Evolutionary conservation across 2,113 vertebrate species (phyloP), one percentile per base, ranked within the genome.

Genomic region (Tachysurus fulvidraco): DNA sequence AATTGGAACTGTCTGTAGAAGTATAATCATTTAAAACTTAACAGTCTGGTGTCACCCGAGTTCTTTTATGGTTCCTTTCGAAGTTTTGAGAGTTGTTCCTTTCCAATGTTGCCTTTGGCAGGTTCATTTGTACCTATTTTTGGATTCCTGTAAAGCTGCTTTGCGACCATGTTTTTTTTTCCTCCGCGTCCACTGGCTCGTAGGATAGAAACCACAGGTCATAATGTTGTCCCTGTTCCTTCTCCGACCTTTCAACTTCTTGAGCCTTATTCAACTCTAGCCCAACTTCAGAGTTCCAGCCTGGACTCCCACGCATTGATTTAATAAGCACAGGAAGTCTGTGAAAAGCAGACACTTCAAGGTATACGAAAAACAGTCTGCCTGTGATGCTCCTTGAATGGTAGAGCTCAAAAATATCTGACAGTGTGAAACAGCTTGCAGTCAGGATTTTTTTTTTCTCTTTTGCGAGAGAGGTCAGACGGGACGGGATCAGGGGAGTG

Each of bases 361-460:
- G 73, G 65, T 41, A 84, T 67, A 57, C 52, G 65, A 64, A 84
- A 84, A 73, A 64, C 62, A 81, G 21, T n/a, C n/a, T 62, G 28
- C 80, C 83, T 87, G 67, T 64, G 30, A 84, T 84, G 78, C 44
- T 82, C 83, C 67, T 77, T 44, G 67, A 84, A 89, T 59, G 25
- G 21, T 36, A 36, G 46, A 81, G 54, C 83, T 77, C 67, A 36
- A 69, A 54, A 76, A 81, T 60, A 76, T 86, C 74, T 83, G 55
- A 86, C 55, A 79, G 62, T 25, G 28, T 44, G 59, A 76, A 85
- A 85, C 41, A 85, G 84, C 57, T 36, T 62, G 57, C 14, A 50
- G 41, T 44, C 83, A 17, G 36, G 3, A n/a, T 84, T 57, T 36
- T 36, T 36, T 36, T 36, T 36, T 36, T 1, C 36, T 12, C 28